Percentiles rank a stretch among this genome's conserved stretches.
These are phyloP conservation scores for Speoplatyrhinus poulsoni DNA, from an alignment of 2,113 vertebrate genomes.

Conservation along the genomic window DNA sequence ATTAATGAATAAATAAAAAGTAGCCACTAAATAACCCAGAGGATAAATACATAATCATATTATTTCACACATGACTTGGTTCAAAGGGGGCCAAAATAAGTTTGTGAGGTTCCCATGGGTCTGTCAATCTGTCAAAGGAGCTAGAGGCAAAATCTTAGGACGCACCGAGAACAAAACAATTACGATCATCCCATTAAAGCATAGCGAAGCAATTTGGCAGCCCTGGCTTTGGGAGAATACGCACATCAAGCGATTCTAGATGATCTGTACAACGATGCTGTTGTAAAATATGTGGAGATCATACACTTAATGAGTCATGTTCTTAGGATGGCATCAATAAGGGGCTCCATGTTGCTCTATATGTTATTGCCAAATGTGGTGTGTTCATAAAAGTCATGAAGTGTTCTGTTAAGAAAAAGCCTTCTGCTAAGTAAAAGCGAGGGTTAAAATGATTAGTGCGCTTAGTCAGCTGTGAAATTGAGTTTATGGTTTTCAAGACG, in stretches of 20 bases:
- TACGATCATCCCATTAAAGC: conserved; percentile 75
- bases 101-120: conserved; percentile 72
- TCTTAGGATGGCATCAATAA: conserved; percentile 5
- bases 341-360: conserved; percentile 20
- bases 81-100: conserved; percentile 75
- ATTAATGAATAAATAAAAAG: background rate
- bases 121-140: conserved; percentile 73
- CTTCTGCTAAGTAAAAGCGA: conserved; percentile 20
- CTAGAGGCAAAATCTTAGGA: conserved; percentile 71
- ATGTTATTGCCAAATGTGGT: conserved; percentile 33
- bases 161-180: conserved; percentile 70
- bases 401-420: conserved; percentile 35
- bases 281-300: conserved; percentile 6
- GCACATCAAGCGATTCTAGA: conserved; percentile 45
- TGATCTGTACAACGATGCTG: conserved; percentile 35
- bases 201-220: conserved; percentile 70
- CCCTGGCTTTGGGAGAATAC: conserved; percentile 36
- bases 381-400: conserved; percentile 36
- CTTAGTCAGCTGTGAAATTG: conserved; percentile 78
- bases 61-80: conserved; percentile 76
- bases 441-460: conserved; percentile 69
- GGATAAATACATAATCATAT: conserved; percentile 76
- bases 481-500: conserved; percentile 78
- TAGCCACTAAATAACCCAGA: conserved; percentile 66
- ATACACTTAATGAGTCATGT: conserved; percentile 11